These are phyloP conservation scores for Ochotona curzoniae DNA, from an alignment of 2,113 vertebrate genomes.

Conservation along the genomic window DNA sequence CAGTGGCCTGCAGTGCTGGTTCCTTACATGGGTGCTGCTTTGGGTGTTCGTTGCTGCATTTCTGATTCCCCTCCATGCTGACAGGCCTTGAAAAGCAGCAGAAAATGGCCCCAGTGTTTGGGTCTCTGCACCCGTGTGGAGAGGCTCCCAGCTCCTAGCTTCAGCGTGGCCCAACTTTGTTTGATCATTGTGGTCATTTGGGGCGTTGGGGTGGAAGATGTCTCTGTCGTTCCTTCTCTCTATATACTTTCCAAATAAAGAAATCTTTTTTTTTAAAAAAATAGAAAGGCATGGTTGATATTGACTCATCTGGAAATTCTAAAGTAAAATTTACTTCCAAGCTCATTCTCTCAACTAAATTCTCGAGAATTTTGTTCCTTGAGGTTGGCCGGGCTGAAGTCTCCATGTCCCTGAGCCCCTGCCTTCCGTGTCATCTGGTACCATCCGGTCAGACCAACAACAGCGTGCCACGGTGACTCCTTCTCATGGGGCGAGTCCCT, in stretches of 20 bases:
- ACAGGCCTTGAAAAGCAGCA: too few relatives aligned
- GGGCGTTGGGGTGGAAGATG: too few relatives aligned
- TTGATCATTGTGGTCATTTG: too few relatives aligned
- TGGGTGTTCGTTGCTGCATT: background rate
- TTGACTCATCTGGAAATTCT: background rate
- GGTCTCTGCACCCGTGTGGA: too few relatives aligned
- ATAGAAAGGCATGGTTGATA: background rate
- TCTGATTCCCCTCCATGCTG: too few relatives aligned
- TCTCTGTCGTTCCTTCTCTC: too few relatives aligned
- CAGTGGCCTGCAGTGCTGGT: too few relatives aligned
- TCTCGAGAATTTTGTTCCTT: slow-evolving; percentile 19
- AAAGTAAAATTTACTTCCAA: background rate
- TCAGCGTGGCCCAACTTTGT: too few relatives aligned
- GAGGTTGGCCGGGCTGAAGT: background rate
- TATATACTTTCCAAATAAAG: too few relatives aligned
- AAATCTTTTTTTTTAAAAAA: too few relatives aligned
- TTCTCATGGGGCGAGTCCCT: background rate
- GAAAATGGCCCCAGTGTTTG: too few relatives aligned
- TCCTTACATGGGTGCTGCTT: background rate
- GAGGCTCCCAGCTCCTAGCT: too few relatives aligned
- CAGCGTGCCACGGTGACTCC: background rate
- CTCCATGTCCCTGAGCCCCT: background rate
- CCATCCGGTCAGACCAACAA: background rate
- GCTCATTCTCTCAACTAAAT: background rate
- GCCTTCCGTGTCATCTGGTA: background rate